These are phyloP conservation scores for Syritta pipiens DNA, from an alignment of 2,888 invertebrate species.

Conservation along the genomic window DNA sequence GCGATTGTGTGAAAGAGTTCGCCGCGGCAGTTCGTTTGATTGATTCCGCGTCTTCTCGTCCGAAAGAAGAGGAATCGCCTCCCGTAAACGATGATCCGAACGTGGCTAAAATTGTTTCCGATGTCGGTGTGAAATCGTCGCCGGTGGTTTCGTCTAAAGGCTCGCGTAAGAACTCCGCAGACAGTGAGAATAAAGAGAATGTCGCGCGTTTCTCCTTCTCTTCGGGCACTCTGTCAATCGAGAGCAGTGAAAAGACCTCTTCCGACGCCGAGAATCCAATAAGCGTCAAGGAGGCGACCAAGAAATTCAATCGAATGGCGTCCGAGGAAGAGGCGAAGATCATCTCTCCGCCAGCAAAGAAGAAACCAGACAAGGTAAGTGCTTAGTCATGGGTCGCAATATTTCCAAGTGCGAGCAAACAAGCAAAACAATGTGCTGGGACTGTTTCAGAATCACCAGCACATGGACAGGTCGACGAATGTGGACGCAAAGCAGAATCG, in stretches of 20 bases:
- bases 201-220: constrained; percentile 76
- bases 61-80: constrained; percentile 53
- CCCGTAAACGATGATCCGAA: constrained; percentile 23
- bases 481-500: too few species aligned
- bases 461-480: too few species aligned
- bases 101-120: constrained; percentile 28
- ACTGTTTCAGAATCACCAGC: too few species aligned
- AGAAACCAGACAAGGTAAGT: constrained; percentile 84
- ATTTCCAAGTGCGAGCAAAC: too few species aligned
- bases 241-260: constrained; percentile 71
- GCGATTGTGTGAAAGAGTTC: constrained; percentile 78
- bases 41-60: constrained; percentile 70
- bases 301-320: constrained; percentile 95
- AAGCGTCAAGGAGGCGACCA: constrained; percentile 94
- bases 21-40: constrained; percentile 74
- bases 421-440: too few species aligned
- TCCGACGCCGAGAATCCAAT: constrained; percentile 83
- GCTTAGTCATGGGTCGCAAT: too few species aligned
- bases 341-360: constrained; percentile 80
- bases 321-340: constrained; percentile 86
- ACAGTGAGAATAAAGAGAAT: constrained; percentile 76
- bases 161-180: constrained; percentile 78
- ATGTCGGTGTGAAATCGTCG: constrained; percentile 28
- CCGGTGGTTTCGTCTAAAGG: constrained; percentile 54
- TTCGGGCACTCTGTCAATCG: constrained; percentile 73